Base-by-base conservation (phyloP, 2,113 vertebrate genomes). In the Rutilus rutilus region DNA sequence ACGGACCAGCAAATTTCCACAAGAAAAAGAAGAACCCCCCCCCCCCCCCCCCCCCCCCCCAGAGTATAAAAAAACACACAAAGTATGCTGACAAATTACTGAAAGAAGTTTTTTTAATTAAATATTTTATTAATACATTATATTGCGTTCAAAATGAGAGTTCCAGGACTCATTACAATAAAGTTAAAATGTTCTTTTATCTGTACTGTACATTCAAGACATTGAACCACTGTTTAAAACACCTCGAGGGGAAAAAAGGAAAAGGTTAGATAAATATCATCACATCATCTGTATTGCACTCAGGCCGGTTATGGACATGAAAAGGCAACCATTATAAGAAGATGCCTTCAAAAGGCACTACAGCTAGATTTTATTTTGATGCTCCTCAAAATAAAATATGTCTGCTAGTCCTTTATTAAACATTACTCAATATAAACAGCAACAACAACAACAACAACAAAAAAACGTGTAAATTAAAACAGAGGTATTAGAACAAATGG, bases 281-380 rank as follows among this genome's bases (percentile, higher is more conserved):
- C 81, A 75, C 30, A 84, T 89, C 54, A 47, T 62, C 71, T 76
- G 64, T 86, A 86, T 82, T 89, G 86, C 84, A 87, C 84, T 83
- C 69, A 76, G 33, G 42, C 82, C 86, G 52, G 75, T 25, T 33
- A 74, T 59, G 57, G n/a, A 65, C 77, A 81, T 39, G 45, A 76
- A 65, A 75, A 82, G 81, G 67, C 84, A 80, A 75, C 50, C 74
- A 60, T 76, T 69, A 87, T 67, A 78, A 83, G 47, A 79, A 47
- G 30, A 85, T 86, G 81, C 62, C 78, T 84, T 86, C 42, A 86
- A 82, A 89, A 89, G 84, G 86, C 88, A 87, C 88, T 87, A 73
- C 86, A 85, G 76, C 82, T 75, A 45, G 64, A 84, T 86, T 86
- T 87, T 83, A 89, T 89, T 86, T 86, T 33, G 62, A 80, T 36